Percentiles rank a stretch among this genome's conserved stretches.
These are phyloP conservation scores for Palythoa caribaeorum DNA, from an alignment of 92 coral and sea anemone genomes.

Conservation along the genomic window DNA sequence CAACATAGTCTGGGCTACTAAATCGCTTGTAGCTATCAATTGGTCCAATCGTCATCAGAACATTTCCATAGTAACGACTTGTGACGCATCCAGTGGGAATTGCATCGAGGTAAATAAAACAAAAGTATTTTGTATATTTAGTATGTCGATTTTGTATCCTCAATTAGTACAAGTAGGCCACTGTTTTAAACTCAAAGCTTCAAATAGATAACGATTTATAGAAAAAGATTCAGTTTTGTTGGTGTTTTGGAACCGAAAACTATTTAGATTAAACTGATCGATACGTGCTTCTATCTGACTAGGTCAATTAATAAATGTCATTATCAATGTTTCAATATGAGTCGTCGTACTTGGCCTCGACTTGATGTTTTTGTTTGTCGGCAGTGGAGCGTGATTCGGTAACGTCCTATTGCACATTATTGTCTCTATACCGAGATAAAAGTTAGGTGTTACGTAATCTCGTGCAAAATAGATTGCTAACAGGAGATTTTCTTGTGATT, in stretches of 20 bases:
- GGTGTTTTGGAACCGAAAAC: too few species aligned
- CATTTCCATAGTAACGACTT: constrained; percentile 62
- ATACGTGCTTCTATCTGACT: too few species aligned
- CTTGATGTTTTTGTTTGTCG: too few species aligned
- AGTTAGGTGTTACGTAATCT: not conserved
- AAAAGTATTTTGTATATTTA: not conserved
- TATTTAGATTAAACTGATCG: too few species aligned
- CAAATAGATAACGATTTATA: not conserved
- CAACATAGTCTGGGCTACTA: constrained; percentile 85
- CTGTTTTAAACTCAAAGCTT: too few species aligned
- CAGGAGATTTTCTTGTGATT: not conserved
- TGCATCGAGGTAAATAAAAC: constrained; percentile 66
- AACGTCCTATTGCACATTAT: not conserved
- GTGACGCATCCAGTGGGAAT: constrained; percentile 53
- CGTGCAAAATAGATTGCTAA: not conserved
- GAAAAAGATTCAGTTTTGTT: too few species aligned
- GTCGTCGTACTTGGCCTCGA: too few species aligned
- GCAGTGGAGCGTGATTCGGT: too few species aligned
- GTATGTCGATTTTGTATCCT: too few species aligned
- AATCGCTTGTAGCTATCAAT: constrained; percentile 64
- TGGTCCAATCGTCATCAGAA: constrained; percentile 90
- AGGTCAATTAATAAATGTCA: too few species aligned
- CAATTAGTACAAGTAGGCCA: too few species aligned
- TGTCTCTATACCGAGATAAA: not conserved
- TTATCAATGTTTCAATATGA: too few species aligned